phyloP scores from a whole-genome alignment of 1,140 invertebrate species.

The Sycophaga agraensis region DNA sequence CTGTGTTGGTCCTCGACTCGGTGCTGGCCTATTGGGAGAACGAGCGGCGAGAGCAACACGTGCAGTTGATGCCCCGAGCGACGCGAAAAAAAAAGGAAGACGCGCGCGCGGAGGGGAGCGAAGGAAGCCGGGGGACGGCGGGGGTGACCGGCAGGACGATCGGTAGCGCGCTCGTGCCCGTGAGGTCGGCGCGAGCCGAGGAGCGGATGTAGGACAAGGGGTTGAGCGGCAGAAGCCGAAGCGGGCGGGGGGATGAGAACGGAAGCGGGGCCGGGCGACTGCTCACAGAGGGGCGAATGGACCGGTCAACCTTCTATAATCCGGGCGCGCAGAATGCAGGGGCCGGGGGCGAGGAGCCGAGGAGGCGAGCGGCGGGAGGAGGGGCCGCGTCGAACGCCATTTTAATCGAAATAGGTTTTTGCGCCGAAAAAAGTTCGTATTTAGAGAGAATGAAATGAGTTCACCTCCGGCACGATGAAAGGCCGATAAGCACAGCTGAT shows the following conservation, averaged over 20 bases:
- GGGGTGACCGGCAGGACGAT: not conserved
- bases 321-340: conserved; percentile 43
- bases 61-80: not conserved
- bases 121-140: not conserved
- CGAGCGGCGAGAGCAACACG: not conserved
- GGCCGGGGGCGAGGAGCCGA: conserved; percentile 42
- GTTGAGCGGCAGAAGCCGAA: not conserved
- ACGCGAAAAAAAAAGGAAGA: too few relatives aligned
- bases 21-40: too few relatives aligned
- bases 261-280: not conserved
- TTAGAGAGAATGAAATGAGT: conserved; percentile 59
- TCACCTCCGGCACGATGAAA: conserved; percentile 57
- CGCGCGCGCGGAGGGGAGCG: too few relatives aligned
- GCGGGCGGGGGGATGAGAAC: not conserved
- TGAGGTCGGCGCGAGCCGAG: not conserved
- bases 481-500: conserved; percentile 58
- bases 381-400: conserved; percentile 34
- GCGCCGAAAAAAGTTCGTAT: conserved; percentile 56
- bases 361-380: conserved; percentile 34
- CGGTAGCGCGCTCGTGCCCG: not conserved
- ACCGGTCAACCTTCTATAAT: conserved; percentile 46
- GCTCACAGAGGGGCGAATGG: conserved; percentile 19
- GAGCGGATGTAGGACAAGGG: not conserved
- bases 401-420: conserved; percentile 60
- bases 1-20: too few relatives aligned